Conservation (phyloP, 2,797 vertebrate species). For the Emys orbicularis region DNA sequence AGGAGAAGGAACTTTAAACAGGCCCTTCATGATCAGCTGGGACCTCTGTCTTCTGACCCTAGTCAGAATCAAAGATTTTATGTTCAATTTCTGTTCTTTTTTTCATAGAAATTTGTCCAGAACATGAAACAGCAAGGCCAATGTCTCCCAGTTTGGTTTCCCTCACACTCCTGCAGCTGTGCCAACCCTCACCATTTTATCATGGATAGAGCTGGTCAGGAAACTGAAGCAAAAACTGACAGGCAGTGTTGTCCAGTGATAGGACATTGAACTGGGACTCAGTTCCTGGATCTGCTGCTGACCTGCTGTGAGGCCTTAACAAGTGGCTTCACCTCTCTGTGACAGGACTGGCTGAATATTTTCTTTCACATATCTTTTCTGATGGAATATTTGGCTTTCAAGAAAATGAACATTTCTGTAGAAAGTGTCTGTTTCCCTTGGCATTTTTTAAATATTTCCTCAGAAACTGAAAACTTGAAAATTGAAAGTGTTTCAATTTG, state of each 20-base stretch:
- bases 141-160: not conserved
- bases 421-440: not conserved
- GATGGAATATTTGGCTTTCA: not conserved
- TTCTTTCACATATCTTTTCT: not conserved
- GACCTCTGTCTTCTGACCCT: not conserved
- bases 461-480: not conserved
- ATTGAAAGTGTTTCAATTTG: not conserved
- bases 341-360: not conserved
- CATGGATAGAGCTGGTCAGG: not conserved
- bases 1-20: not conserved
- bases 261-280: not conserved
- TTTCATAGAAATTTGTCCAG: not conserved
- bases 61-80: not conserved
- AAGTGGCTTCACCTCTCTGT: not conserved
- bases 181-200: not conserved
- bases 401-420: not conserved
- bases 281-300: not conserved
- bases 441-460: not conserved
- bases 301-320: not conserved
- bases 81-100: not conserved
- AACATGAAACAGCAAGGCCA: not conserved
- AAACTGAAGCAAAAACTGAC: not conserved
- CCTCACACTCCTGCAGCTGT: not conserved
- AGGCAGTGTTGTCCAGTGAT: not conserved
- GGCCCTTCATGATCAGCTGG: not conserved